Percentiles rank a stretch among this genome's conserved stretches.
phyloP scores from a whole-genome alignment of 2,797 vertebrate species.

The Coilia nasus region DNA sequence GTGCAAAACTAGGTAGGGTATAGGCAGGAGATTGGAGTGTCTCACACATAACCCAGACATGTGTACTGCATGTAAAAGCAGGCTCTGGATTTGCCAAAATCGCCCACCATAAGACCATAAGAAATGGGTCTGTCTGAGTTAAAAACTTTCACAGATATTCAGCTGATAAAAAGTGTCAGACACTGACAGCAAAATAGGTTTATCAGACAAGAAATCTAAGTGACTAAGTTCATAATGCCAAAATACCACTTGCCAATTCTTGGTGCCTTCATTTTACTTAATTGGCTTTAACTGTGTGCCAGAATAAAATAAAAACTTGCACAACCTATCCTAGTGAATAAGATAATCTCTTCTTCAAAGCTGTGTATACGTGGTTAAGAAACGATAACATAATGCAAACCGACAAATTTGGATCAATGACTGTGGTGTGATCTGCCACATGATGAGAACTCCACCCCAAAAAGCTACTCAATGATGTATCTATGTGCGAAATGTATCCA shows the following conservation, averaged over 20 bases:
- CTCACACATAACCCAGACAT: neutral
- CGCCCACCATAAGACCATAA: neutral
- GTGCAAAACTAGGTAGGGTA: neutral
- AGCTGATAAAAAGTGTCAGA: neutral
- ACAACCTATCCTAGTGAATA: neutral
- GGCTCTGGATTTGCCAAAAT: neutral
- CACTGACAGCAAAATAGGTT: neutral
- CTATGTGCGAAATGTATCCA: neutral
- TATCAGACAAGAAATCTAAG: too few species aligned
- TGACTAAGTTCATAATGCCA: neutral
- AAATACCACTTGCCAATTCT: neutral
- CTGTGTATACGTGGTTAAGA: neutral
- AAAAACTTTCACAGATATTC: neutral
- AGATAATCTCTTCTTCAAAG: neutral
- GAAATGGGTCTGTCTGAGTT: neutral
- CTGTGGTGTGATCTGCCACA: conserved; percentile 5
- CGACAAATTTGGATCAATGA: conserved; percentile 6
- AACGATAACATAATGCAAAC: neutral
- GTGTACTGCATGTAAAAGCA: neutral
- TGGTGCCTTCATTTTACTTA: neutral
- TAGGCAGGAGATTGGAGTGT: neutral
- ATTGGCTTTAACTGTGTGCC: neutral
- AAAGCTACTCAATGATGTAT: conserved; percentile 16
- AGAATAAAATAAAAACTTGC: neutral
- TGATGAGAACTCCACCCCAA: conserved; percentile 15